phyloP scores from a whole-genome alignment of 2,797 vertebrate species.

The Sebastes cheni region DNA sequence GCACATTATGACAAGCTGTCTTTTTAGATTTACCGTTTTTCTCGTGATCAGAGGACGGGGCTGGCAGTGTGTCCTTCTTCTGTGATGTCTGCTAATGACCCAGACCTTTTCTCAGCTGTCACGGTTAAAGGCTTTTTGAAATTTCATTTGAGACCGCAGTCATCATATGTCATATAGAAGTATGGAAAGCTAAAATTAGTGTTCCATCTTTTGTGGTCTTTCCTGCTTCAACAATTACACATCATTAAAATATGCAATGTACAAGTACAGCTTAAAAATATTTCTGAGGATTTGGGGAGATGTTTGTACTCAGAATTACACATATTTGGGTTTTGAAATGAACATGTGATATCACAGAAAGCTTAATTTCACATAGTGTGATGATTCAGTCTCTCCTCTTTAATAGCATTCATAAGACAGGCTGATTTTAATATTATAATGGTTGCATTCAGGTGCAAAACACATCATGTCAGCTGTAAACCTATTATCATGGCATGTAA shows the following conservation, averaged over 20 bases:
- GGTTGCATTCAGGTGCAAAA: neutral
- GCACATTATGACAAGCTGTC: conserved; percentile 53
- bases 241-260: neutral
- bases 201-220: neutral
- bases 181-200: neutral
- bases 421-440: neutral
- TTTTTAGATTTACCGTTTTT: conserved; percentile 37
- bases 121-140: neutral
- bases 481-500: neutral
- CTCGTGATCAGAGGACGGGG: conserved; percentile 23
- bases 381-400: neutral
- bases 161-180: neutral
- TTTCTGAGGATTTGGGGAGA: neutral
- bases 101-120: conserved; percentile 20
- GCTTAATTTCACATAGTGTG: neutral
- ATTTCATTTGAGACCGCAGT: conserved; percentile 3
- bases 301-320: neutral
- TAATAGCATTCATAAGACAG: neutral
- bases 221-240: neutral
- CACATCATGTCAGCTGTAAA: neutral
- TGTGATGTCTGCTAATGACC: conserved; percentile 28
- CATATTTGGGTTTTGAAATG: neutral
- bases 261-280: neutral
- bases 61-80: conserved; percentile 23
- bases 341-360: neutral